A percentile compares a stretch with the other conserved stretches of the same genome.
These are phyloP conservation scores for Buphagus erythrorhynchus DNA, from an alignment of 2,797 vertebrate species.

Conservation along the genomic window DNA sequence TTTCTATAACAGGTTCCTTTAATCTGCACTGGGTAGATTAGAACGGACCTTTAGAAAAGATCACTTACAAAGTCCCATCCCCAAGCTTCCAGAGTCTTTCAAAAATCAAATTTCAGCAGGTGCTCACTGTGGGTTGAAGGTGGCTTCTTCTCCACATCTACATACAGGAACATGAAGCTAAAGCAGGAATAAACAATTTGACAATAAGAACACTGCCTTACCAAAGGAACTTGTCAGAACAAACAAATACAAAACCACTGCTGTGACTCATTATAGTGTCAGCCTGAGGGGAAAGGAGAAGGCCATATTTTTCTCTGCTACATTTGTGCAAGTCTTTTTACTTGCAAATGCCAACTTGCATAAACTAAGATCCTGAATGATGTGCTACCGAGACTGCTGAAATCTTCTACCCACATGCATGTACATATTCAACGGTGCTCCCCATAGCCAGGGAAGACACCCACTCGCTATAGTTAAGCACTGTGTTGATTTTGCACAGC, in stretches of 20 bases:
- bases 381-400: background rate
- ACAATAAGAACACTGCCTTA: background rate
- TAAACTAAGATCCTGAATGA: background rate
- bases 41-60: background rate
- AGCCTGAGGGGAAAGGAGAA: background rate
- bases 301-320: background rate
- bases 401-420: background rate
- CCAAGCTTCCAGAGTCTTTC: background rate
- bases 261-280: background rate
- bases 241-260: background rate
- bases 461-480: background rate
- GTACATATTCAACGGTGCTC: background rate
- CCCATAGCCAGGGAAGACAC: background rate
- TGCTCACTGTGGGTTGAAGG: background rate
- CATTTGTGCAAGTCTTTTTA: background rate
- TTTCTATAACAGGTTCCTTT: slow-evolving; percentile 26
- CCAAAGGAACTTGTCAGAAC: background rate
- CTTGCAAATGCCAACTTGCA: rapidly evolving
- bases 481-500: background rate
- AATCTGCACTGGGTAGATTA: background rate
- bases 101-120: background rate
- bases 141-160: background rate
- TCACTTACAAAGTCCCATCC: background rate
- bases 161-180: background rate
- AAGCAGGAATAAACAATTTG: background rate